These are phyloP conservation scores for zebrafish (Danio rerio) DNA, from an alignment of 2,113 vertebrate species.

Conservation along the genomic window DNA sequence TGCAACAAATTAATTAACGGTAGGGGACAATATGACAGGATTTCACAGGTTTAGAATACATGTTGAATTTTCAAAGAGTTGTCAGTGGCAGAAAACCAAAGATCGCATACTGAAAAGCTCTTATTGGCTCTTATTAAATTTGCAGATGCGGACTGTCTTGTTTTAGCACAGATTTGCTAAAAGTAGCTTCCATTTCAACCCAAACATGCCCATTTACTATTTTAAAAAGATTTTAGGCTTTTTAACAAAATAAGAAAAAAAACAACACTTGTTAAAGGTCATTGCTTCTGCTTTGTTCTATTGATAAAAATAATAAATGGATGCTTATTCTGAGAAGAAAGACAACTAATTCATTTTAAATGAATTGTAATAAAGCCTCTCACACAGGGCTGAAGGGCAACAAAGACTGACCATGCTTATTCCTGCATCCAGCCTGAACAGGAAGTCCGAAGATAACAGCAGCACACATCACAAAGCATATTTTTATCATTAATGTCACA, in stretches of 20 bases:
- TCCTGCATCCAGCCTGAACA: too few relatives aligned
- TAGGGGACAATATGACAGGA: constrained; percentile 30
- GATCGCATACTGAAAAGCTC: background rate
- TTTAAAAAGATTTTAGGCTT: background rate
- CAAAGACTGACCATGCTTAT: too few relatives aligned
- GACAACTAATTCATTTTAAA: too few relatives aligned
- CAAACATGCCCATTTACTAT: background rate
- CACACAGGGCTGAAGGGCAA: too few relatives aligned
- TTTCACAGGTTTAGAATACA: constrained; percentile 31
- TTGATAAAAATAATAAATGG: background rate
- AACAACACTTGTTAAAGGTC: background rate
- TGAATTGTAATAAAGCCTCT: too few relatives aligned
- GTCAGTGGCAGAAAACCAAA: background rate
- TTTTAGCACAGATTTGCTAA: background rate
- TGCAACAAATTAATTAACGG: constrained; percentile 47
- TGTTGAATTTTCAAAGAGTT: constrained; percentile 20
- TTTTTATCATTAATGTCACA: too few relatives aligned
- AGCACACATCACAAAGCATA: too few relatives aligned
- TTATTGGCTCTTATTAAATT: background rate
- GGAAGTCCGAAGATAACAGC: too few relatives aligned
- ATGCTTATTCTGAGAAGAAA: too few relatives aligned
- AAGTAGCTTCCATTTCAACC: background rate
- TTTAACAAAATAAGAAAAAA: background rate
- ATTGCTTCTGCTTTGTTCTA: background rate
- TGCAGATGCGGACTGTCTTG: background rate